Base-by-base conservation (phyloP, 1,140 invertebrate species). In the Mya arenaria region DNA sequence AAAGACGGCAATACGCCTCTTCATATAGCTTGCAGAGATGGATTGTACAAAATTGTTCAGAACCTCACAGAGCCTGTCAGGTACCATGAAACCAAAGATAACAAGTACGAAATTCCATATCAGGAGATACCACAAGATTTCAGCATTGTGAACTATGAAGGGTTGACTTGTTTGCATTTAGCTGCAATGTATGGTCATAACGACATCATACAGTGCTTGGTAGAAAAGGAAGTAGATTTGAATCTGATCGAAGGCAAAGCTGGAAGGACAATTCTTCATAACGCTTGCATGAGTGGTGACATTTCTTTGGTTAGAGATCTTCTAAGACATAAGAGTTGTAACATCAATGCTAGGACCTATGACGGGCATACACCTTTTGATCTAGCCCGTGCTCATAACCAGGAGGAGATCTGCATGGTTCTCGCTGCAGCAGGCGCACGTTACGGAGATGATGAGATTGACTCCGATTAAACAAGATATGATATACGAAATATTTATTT, bases 11-110 rank as follows among this genome's bases (percentile, higher is more conserved):
- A 89, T 58, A 97, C 97, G 0, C 95, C 96, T 0, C 92, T 98
- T 0, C 97, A 98, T 85, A 93, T 97, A 52, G 97, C 97, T 8
- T 95, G 96, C 34, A 93, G 94, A 55, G 93, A 96, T 83, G 97
- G 96, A 0, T 95, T 96, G 82, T 36, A 94, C 2, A 41, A 83
- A 0, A 93, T 96, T 0, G 96, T 97, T 0, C 94, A 95, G 80
- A 13, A 44, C 32, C 44, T 86, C 15, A 8, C 84, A 13, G 72
- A 23, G 1, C 82, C 85, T 25, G 74, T 86, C 19, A 62, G 25
- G 17, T 77, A 86, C 56, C 41, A 63, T 13, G 85, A 86, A 56
- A 78, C 68, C 6, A 41, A 48, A 17, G 32, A 71, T 39, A 86
- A 86, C 74, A 30, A 25, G 1, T 84, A 86, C 36, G 68, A 77